These are phyloP conservation scores for Lindbergichthys nudifrons DNA, from an alignment of 2,797 vertebrate species.

Conservation along the genomic window DNA sequence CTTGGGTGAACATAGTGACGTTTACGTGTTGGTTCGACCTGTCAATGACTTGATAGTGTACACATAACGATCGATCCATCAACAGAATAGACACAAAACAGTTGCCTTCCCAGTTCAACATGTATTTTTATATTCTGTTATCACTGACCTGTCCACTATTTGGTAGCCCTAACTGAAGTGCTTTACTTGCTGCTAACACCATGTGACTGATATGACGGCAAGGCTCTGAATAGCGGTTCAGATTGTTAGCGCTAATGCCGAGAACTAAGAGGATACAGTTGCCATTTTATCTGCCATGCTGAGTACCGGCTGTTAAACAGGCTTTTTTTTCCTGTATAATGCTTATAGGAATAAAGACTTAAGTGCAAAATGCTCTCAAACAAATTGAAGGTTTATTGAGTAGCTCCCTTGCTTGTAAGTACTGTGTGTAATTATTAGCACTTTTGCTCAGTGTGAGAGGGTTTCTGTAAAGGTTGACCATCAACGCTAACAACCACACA, in stretches of 20 bases:
- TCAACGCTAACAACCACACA: slow-evolving; percentile 15
- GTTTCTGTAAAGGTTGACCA: slow-evolving; percentile 1
- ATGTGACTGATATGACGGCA: slow-evolving; percentile 31
- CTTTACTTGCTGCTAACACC: slow-evolving; percentile 21
- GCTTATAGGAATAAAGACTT: slow-evolving; percentile 18
- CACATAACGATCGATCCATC: slow-evolving; percentile 2
- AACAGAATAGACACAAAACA: slow-evolving; percentile 12
- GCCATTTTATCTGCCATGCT: slow-evolving; percentile 23
- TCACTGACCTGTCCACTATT: slow-evolving; percentile 9
- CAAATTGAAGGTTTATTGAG: slow-evolving; percentile 26
- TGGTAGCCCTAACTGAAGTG: neutral
- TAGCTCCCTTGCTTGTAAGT: slow-evolving; percentile 10
- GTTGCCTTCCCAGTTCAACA: slow-evolving; percentile 7
- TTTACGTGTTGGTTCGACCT: slow-evolving; percentile 26
- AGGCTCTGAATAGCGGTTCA: neutral
- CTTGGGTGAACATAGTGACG: neutral
- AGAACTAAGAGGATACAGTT: slow-evolving; percentile 12
- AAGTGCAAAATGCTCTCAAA: slow-evolving; percentile 24
- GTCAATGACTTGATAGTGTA: neutral
- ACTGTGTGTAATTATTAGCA: neutral
- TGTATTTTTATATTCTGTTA: neutral
- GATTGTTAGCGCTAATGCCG: slow-evolving; percentile 13
- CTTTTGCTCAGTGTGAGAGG: slow-evolving; percentile 11
- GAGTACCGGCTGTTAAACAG: slow-evolving; percentile 39
- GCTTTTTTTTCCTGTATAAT: slow-evolving; percentile 1